These are phyloP conservation scores for Norana najaformis DNA, from an alignment of 2,888 invertebrate species.

Conservation along the genomic window DNA sequence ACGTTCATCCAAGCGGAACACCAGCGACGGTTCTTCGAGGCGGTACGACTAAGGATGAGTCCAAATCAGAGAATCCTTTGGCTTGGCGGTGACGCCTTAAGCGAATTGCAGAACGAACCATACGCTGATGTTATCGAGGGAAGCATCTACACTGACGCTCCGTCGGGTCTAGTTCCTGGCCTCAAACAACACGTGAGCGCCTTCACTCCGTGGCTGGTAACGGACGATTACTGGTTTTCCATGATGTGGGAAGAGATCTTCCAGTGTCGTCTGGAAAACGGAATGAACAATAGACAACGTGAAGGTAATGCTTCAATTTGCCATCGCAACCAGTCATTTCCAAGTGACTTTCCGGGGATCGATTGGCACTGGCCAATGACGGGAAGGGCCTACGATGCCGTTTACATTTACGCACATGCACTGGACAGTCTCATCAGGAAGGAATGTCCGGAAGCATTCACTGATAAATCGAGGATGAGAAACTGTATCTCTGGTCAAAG, in stretches of 20 bases:
- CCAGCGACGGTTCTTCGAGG: not conserved
- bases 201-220: not conserved
- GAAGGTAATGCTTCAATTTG: not conserved
- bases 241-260: not conserved
- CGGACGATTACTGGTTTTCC: not conserved
- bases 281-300: no score
- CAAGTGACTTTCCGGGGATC: not conserved
- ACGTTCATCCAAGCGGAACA: slow-evolving; percentile 17
- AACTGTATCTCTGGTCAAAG: slow-evolving; percentile 45
- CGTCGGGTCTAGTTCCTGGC: not conserved
- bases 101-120: slow-evolving; percentile 26
- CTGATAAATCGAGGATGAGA: slow-evolving; percentile 32
- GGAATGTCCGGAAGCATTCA: slow-evolving; percentile 44
- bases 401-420: slow-evolving; percentile 49
- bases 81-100: slow-evolving; percentile 25
- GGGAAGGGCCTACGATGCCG: slow-evolving; percentile 47
- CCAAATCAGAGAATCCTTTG: slow-evolving; percentile 14
- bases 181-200: not conserved
- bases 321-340: not conserved
- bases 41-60: not conserved
- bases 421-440: slow-evolving; percentile 46
- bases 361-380: not conserved
- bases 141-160: slow-evolving; percentile 13
- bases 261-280: not conserved
- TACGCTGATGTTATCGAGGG: slow-evolving; percentile 34